Conservation (phyloP, 2,113 vertebrate species). For the Channa maculata region DNA sequence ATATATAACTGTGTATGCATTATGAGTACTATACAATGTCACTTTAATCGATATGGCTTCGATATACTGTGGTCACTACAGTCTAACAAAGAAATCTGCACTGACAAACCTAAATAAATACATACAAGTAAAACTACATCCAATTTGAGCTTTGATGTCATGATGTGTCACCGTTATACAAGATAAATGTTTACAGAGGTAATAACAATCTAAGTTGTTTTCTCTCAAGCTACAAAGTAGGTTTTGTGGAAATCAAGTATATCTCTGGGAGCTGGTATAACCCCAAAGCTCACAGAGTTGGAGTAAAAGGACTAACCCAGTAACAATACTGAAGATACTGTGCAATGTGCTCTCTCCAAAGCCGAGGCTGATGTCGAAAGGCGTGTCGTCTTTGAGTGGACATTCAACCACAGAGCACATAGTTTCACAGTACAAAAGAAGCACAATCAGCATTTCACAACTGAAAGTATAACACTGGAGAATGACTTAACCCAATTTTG, state of each 20-base stretch:
- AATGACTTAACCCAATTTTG: slow-evolving; percentile 28
- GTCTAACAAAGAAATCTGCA: background rate
- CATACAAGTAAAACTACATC: slow-evolving; percentile 20
- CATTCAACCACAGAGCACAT: slow-evolving; percentile 30
- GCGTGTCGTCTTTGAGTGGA: slow-evolving; percentile 17
- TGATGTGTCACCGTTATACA: slow-evolving; percentile 8
- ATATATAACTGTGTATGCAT: slow-evolving; percentile 12
- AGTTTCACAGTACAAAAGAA: slow-evolving; percentile 57
- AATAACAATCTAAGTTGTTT: slow-evolving; percentile 42
- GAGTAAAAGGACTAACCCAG: slow-evolving; percentile 25
- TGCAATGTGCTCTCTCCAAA: slow-evolving; percentile 35
- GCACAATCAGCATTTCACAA: slow-evolving; percentile 32
- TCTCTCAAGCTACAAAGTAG: slow-evolving; percentile 45
- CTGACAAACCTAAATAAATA: slow-evolving; percentile 27
- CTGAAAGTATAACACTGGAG: slow-evolving; percentile 44
- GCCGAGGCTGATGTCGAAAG: slow-evolving; percentile 12
- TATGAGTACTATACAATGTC: slow-evolving; percentile 17
- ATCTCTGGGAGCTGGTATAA: slow-evolving; percentile 14
- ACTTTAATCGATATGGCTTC: slow-evolving; percentile 61
- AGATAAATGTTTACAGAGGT: slow-evolving; percentile 9
- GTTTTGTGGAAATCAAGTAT: slow-evolving; percentile 25
- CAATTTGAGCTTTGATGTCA: background rate
- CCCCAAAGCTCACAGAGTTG: slow-evolving; percentile 22
- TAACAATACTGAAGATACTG: slow-evolving; percentile 35
- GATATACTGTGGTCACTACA: slow-evolving; percentile 17